Percentiles rank a stretch among this genome's conserved stretches.
phyloP scores from a whole-genome alignment of 1,140 invertebrate species.

The Ips typographus region DNA sequence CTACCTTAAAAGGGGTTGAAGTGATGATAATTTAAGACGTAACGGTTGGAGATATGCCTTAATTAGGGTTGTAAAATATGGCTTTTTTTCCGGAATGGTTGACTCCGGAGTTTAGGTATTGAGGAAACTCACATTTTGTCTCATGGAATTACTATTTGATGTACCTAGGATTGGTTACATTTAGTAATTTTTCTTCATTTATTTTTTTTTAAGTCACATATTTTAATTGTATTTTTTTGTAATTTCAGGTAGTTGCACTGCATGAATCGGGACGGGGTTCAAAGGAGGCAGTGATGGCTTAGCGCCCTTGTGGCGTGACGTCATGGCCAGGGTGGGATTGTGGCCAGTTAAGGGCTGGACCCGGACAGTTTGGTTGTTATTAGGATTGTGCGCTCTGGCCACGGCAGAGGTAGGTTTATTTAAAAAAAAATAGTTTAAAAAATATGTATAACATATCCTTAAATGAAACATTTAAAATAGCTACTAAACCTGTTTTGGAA shows the following conservation, averaged over 20 bases:
- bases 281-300: conserved; percentile 47
- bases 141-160: no score
- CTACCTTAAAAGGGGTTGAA: neutral
- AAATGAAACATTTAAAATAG: no score
- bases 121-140: no score
- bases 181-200: no score
- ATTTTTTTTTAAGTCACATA: no score
- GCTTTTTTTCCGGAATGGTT: no score
- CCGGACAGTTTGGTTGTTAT: conserved; percentile 47
- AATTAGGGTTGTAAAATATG: neutral
- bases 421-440: no score
- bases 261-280: conserved; percentile 29
- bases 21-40: neutral
- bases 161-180: no score
- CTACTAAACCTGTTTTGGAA: no score
- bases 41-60: neutral
- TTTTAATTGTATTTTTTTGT: conserved; percentile 15
- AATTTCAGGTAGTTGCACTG: conserved; percentile 45
- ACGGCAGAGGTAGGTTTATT: conserved; percentile 48
- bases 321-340: conserved; percentile 52
- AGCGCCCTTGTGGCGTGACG: conserved; percentile 46
- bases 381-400: conserved; percentile 53
- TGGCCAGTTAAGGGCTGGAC: conserved; percentile 50
- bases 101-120: no score
- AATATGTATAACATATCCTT: no score